Evolutionary conservation across 1,140 invertebrate species (phyloP), one percentile per base, ranked within the genome.

Genomic region (Streblospio benedicti): DNA sequence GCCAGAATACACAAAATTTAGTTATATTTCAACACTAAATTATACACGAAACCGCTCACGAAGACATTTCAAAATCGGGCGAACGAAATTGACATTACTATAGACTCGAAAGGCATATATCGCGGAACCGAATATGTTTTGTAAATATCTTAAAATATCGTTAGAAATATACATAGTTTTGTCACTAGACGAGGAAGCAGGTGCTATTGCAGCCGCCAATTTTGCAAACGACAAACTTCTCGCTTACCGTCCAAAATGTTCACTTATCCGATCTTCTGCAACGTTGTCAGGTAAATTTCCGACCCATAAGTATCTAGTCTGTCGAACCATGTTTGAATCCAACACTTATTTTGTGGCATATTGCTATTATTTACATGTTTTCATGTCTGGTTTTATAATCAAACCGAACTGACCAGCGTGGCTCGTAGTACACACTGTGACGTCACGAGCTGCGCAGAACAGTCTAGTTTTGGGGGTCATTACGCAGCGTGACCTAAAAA

Each of bases 261-360:
- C 91, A 83, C 88, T 85, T 83, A 93, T 90, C 79, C 88, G 85
- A 80, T 93, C 90, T 84, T 94, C 90, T 76, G 88, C 87, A 83
- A 93, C 91, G 85, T 93, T 94, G 85, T 96, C 92, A 86, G 93
- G 91, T 86, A 97, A 90, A 89, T 97, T 96, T 87, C 93, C 93
- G 86, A 97, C 91, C 90, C 92, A 94, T 84, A 96, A 88, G 85
- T 97, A 93, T 85, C 93, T 91, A 86, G 93, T 96, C 89, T 96
- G 92, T 89, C 93, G 93, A 88, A 97, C 93, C 93, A 97, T 97
- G 61, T 25, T 60, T 12, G 27, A 18, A 20, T 41, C 30, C 23
- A 31, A 53, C 28, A 25, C 44, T 53, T 47, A 47, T 27, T 47
- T 23, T 28, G 25, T 23, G 23, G 30, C 45, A 47, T 47, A 47